Percentiles rank a stretch among this genome's conserved stretches.
Conservation (phyloP, 2,888 invertebrate species). For the Phengaris arion region DNA sequence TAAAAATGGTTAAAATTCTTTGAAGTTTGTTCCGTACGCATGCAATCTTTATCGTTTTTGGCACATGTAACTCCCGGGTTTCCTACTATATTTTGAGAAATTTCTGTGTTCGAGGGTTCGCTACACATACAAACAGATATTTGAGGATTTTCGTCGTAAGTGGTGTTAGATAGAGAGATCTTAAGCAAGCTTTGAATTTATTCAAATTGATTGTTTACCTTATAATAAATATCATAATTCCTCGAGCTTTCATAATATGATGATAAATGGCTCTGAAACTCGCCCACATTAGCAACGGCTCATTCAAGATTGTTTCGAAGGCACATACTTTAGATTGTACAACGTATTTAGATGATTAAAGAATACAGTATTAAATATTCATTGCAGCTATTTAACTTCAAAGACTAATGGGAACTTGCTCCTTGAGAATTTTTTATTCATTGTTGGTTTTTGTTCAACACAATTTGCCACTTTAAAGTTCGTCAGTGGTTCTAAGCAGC, state of each 20-base stretch:
- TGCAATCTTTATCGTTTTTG: background rate
- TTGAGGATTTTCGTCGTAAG: background rate
- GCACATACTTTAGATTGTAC: background rate
- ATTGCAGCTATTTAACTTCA: background rate
- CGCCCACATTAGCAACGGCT: background rate
- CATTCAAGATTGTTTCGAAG: conserved; percentile 7
- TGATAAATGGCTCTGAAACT: conserved; percentile 11
- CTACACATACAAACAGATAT: background rate
- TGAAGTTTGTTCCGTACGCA: conserved; percentile 10
- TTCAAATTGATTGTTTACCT: background rate
- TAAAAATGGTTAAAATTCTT: background rate
- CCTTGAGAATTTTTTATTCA: background rate
- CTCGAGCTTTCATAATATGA: background rate
- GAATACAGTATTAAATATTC: background rate
- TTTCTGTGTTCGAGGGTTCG: background rate
- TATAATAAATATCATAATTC: background rate
- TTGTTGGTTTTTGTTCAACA: conserved; percentile 7
- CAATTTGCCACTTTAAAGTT: background rate
- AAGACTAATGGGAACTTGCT: conserved; percentile 1
- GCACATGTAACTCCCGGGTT: background rate
- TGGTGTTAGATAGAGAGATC: background rate
- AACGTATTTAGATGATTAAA: conserved; percentile 5
- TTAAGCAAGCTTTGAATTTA: background rate
- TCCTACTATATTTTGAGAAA: no score
- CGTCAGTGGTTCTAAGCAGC: background rate